Percentiles rank a stretch among this genome's conserved stretches.
Conservation (phyloP, 2,113 vertebrate genomes). For the Thryonomys swinderianus region DNA sequence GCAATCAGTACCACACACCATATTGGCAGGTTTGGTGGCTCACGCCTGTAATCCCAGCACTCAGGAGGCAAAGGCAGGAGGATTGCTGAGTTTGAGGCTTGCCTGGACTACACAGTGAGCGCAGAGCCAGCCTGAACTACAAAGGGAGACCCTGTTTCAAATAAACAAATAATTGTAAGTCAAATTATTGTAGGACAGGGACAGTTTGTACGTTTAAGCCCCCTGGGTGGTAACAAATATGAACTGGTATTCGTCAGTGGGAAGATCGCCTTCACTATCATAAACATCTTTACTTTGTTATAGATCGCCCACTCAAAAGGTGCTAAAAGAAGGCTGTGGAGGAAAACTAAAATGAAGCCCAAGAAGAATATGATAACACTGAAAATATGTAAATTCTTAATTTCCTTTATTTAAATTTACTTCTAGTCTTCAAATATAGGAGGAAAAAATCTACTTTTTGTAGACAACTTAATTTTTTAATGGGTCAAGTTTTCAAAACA, state of each 20-base stretch:
- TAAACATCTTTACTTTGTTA: background rate
- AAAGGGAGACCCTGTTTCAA: no score
- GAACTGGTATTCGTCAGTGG: background rate
- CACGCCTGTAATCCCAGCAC: no score
- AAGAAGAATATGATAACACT: background rate
- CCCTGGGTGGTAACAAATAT: background rate
- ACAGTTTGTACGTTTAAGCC: background rate
- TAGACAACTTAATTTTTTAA: background rate
- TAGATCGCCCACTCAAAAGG: background rate
- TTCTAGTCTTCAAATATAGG: background rate
- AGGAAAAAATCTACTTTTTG: background rate
- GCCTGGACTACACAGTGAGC: no score
- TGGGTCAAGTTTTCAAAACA: background rate
- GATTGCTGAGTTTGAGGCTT: no score
- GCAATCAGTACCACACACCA: no score
- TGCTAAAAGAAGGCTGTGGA: background rate
- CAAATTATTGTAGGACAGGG: background rate
- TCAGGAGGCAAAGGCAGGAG: no score
- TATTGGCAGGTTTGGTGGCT: no score
- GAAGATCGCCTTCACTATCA: background rate
- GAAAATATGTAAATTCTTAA: slow-evolving; percentile 5
- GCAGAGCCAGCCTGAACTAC: no score
- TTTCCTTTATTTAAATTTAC: slow-evolving; percentile 20
- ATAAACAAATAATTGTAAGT: no score
- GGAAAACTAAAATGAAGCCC: background rate